Evolutionary conservation across 2,113 vertebrate genomes (phyloP), one percentile per base, ranked within the genome.

Genomic region (Raja brachyura): DNA sequence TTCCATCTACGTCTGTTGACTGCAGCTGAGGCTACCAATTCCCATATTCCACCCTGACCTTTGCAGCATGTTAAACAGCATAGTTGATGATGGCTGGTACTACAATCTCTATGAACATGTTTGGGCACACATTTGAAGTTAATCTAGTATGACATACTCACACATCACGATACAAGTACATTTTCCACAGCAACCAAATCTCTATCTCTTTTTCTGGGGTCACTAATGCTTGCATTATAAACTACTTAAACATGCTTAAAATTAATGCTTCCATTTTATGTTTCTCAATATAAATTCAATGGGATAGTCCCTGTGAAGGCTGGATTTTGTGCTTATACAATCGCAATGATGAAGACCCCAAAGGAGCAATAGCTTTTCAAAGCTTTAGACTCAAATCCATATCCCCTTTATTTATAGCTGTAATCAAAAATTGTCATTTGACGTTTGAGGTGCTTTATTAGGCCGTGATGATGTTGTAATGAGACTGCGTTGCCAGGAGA

Each of bases 321-420:
- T 83, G 48, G 56, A 83, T 83, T 33, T 25, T 59, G 25, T 28
- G 18, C 39, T 81, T 81, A 8, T 18, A 54, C n/a, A 59, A 59
- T 85, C 54, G 25, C 54, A 61, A 56, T 61, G 54, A 61, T 28
- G 25, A 13, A 13, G 54, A 85, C 56, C 54, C 11, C 81, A 85
- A 85, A 85, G 81, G 28, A 59, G 25, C 54, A 59, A 85, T n/a
- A 59, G 56, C 22, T 85, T 85, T 85, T 85, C 81, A 13, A 4
- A 61, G 59, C 81, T 85, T 85, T 28, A 61, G 81, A 61, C 25
- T 85, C 10, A 85, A 85, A 85, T 85, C 81, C 25, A 61, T n/a
- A 85, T 14, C 81, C 3, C 22, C 10, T 85, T 85, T 85, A 81
- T 85, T 85, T 61, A 85, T 85, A 56, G 25, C 81, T 85, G 81